Evolutionary conservation across 2,113 vertebrate genomes (phyloP), one percentile per base, ranked within the genome.

Genomic region (Scophthalmus maximus): DNA sequence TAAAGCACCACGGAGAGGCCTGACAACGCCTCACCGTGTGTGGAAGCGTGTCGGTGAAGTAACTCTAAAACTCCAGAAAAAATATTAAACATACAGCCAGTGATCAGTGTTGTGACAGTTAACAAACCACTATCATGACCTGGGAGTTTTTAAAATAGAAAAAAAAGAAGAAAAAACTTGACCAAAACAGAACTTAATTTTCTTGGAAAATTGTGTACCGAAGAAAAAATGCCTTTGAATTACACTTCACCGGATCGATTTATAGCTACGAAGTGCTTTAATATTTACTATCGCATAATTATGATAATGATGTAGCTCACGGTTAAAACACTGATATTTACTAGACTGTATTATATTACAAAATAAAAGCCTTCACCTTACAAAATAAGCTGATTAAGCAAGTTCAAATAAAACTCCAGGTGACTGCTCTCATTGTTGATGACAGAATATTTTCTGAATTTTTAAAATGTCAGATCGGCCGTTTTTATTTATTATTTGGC

Each of bases 1-100:
- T 79, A 69, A 76, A 75, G 75, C 44, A 74, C 83, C 81, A 50
- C 2, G 57, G 5, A 70, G 63, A 47, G 18, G 26, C 27, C 18
- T 46, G 18, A 1, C 1, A 36, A 6, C 36, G 29, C n/a, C 23
- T 26, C 36, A n/a, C 57, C 8, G 10, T 2, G 22, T 32, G 69
- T 2, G 8, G 62, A 17, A 62, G 40, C 9, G 34, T 62, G 59
- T 17, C 27, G 38, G 46, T 47, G 18, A 51, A 30, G 52, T n/a
- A n/a, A 56, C 53, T 6, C 22, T 73, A 60, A 29, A 68, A 73
- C n/a, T 51, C 42, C 58, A 42, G 0, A 60, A 59, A 60, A 59
- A 22, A 49, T 8, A 53, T 25, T 22, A 59, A n/a, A 64, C 59
- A 55, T 4, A 23, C 60, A 51, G 30, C 6, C 49, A 46, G 60